Evolutionary conservation across 1,140 invertebrate species (phyloP).

Genomic region (Tetraneura akinire): DNA sequence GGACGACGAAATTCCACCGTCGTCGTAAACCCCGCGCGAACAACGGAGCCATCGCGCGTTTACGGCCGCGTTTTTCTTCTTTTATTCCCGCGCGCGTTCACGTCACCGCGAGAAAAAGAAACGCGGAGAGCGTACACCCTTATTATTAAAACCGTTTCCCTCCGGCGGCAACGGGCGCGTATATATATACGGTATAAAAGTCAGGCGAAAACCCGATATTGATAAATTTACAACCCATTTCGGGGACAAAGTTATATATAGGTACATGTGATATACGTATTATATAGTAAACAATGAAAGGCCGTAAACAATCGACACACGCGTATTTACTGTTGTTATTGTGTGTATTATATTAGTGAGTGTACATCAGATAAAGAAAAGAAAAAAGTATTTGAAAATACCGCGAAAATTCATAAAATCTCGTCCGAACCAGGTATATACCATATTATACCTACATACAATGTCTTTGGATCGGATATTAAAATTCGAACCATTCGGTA

Average conservation of each 20-base stretch:
- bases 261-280: no score
- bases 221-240: slow-evolving; percentile 50
- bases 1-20: slow-evolving; percentile 23
- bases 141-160: slow-evolving; percentile 39
- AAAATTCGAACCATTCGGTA: no score
- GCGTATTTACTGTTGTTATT: no score
- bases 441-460: not conserved
- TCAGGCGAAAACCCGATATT: slow-evolving; percentile 38
- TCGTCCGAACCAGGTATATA: no score
- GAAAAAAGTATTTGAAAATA: not conserved
- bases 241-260: not conserved
- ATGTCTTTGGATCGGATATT: no score
- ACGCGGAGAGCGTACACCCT: not conserved
- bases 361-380: no score
- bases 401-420: not conserved
- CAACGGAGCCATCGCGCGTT: slow-evolving; percentile 27
- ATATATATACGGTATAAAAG: no score
- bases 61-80: slow-evolving; percentile 17
- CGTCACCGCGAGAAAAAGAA: not conserved
- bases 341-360: no score
- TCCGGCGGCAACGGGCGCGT: not conserved
- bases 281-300: not conserved
- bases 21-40: slow-evolving; percentile 39
- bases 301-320: slow-evolving; percentile 21
- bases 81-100: not conserved